Evolutionary conservation across 2,797 vertebrate species (phyloP).

Genomic region (Anniella stebbinsi): DNA sequence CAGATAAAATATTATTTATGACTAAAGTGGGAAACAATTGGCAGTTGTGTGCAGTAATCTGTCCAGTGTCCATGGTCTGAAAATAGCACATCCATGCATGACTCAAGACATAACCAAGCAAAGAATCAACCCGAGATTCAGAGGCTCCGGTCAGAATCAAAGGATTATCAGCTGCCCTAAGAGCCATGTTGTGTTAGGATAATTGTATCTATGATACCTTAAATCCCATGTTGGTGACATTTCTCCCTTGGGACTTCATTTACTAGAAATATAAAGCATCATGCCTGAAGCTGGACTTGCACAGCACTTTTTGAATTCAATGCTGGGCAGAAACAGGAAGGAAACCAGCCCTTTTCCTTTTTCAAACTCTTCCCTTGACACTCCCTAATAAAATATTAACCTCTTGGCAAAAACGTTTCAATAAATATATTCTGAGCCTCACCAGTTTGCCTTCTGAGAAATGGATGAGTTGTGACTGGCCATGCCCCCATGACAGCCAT

Average conservation of each 20-base stretch:
- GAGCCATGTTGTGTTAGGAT: neutral
- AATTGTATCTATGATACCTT: constrained; percentile 19
- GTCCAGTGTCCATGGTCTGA: neutral
- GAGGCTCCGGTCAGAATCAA: neutral
- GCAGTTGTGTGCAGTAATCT: neutral
- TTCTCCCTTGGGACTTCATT: neutral
- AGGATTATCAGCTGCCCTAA: neutral
- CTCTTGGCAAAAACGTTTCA: no score
- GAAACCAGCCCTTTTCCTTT: no score
- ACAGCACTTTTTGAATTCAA: fast-evolving
- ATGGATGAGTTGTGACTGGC: no score
- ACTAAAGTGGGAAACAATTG: neutral
- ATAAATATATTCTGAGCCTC: no score
- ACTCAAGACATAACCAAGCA: neutral
- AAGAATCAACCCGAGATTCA: neutral
- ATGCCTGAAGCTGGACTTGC: neutral
- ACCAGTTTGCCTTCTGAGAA: no score
- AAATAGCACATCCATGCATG: constrained; percentile 13
- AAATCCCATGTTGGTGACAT: neutral
- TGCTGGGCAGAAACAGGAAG: neutral
- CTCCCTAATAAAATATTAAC: no score
- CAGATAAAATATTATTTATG: neutral
- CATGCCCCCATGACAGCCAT: no score
- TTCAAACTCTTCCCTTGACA: no score
- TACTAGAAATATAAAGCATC: neutral